Conservation (phyloP, 2,113 vertebrate species). For the Carassius carassius region DNA sequence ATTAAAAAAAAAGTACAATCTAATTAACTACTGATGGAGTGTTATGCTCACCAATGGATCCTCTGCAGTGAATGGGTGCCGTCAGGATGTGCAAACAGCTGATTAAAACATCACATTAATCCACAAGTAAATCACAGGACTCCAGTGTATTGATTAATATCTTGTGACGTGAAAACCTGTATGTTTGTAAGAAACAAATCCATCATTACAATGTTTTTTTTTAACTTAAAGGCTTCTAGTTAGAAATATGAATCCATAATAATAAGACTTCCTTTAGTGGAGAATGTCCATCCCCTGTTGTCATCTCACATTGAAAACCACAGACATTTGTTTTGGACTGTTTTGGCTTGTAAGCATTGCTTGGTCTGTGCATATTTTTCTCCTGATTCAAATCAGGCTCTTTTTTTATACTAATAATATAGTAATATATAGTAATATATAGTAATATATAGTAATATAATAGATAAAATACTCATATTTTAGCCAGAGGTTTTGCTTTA, state of each 20-base stretch:
- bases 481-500: not conserved
- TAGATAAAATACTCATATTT: not conserved
- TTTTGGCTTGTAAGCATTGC: not conserved
- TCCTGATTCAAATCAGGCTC: not conserved
- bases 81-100: not conserved
- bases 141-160: not conserved
- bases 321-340: not conserved
- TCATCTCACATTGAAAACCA: not conserved
- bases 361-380: not conserved
- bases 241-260: not conserved
- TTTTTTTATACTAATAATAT: too few species aligned
- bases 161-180: not conserved
- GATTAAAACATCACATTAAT: not conserved
- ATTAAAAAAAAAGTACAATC: not conserved
- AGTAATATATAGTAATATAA: too few species aligned
- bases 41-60: too few species aligned
- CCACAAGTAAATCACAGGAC: not conserved
- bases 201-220: not conserved
- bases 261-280: not conserved
- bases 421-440: too few species aligned
- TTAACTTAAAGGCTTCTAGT: not conserved
- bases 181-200: not conserved
- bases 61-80: not conserved
- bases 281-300: not conserved
- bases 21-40: not conserved